Percentiles rank a stretch among this genome's conserved stretches.
phyloP scores from a whole-genome alignment of 1,140 invertebrate genomes.

The Sinonovacula constricta region DNA sequence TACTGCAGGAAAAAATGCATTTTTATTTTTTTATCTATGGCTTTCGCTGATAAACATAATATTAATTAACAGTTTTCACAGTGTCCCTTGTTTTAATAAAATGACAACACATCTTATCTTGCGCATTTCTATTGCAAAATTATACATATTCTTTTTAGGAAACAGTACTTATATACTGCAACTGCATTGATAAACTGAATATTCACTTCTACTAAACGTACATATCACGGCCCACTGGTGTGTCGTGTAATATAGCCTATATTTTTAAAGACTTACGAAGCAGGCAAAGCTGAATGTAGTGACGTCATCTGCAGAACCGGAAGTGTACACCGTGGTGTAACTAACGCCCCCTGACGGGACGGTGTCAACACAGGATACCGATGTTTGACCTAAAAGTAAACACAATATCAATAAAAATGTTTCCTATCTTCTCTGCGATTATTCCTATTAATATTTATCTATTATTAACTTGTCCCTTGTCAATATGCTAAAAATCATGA shows the following conservation, averaged over 20 bases:
- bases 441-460: too few species aligned
- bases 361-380: constrained; percentile 27
- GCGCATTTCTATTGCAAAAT: not conserved
- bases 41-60: too few species aligned
- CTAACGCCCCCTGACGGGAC: constrained; percentile 17
- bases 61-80: too few species aligned
- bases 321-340: constrained; percentile 28
- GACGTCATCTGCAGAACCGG: constrained; percentile 1
- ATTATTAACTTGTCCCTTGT: too few species aligned
- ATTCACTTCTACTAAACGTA: not conserved
- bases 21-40: too few species aligned
- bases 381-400: not conserved
- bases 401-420: too few species aligned
- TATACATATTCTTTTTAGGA: not conserved
- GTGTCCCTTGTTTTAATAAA: too few species aligned
- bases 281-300: constrained; percentile 35
- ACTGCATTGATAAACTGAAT: not conserved
- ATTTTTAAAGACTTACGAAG: constrained; percentile 32
- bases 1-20: too few species aligned
- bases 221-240: not conserved
- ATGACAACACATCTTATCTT: not conserved
- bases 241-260: not conserved
- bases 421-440: too few species aligned
- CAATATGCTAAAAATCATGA: too few species aligned
- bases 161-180: not conserved